These are phyloP conservation scores for Alcedo quadribrachys DNA, from an alignment of 2,797 vertebrate genomes.

Conservation along the genomic window DNA sequence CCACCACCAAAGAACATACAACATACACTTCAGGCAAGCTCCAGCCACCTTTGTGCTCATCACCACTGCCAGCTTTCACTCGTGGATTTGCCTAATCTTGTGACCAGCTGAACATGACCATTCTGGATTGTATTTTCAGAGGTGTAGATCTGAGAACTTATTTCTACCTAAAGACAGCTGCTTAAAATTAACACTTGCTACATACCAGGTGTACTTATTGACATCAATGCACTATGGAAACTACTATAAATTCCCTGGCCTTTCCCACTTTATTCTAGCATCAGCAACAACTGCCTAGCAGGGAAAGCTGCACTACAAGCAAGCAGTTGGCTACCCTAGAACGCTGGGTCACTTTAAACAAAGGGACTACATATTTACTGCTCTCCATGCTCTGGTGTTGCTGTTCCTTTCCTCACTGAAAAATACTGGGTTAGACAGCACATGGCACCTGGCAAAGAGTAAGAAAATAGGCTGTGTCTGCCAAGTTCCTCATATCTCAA, in stretches of 20 bases:
- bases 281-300: constrained; percentile 5
- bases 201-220: constrained; percentile 55
- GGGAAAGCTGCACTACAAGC: not conserved
- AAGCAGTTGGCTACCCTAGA: constrained; percentile 4
- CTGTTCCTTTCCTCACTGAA: not conserved
- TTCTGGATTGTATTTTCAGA: constrained; percentile 23
- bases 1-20: not conserved
- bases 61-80: not conserved
- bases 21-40: not conserved
- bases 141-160: constrained; percentile 6
- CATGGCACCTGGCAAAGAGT: not conserved
- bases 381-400: not conserved
- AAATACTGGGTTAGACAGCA: not conserved
- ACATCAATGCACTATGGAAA: constrained; percentile 35
- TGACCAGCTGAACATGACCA: not conserved
- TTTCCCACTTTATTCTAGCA: constrained; percentile 17
- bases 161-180: constrained; percentile 40
- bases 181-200: constrained; percentile 53
- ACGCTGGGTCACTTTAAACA: not conserved
- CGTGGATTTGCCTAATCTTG: constrained; percentile 1
- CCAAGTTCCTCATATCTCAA: not conserved
- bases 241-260: constrained; percentile 47
- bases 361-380: not conserved
- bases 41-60: not conserved
- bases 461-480: not conserved